Evolutionary conservation across 1,140 invertebrate genomes (phyloP), one percentile per base, ranked within the genome.

Genomic region (Galendromus occidentalis): DNA sequence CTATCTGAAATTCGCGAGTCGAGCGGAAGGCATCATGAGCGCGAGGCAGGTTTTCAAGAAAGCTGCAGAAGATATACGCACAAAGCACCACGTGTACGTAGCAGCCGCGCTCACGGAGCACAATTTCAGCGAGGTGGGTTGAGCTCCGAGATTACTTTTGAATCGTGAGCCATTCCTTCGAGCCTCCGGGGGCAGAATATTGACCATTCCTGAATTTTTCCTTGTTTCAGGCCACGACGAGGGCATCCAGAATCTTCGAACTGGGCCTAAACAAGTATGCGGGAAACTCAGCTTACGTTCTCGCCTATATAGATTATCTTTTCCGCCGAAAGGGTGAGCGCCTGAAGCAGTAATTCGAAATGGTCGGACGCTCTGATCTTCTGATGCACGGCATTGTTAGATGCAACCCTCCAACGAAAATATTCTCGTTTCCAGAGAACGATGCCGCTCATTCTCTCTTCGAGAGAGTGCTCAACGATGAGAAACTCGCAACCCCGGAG

Each of bases 101-200:
- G 86, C 92, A 0, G 93, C 94, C 14, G 92, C 94, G 0, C 78
- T 97, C 0, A 98, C 98, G 91, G 96, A 99, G 78, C 98, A 98
- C 76, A 98, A 97, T 73, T 98, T 93, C 74, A 96, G 88, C 64
- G 98, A 99, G 73, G 80, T 79, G 64, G 65, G 65, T 65, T n/a
- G n/a, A n/a, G n/a, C n/a, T 44, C 33, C 4, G 33, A 9, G 18
- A 63, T 7, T 2, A 65, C 4, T 6, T 44, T 5, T 9, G 2
- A 64, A 65, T 55, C 7, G 5, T 29, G 25, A n/a, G n/a, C n/a
- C n/a, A n/a, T n/a, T n/a, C n/a, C n/a, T n/a, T n/a, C n/a, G n/a
- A n/a, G n/a, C n/a, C n/a, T n/a, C n/a, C n/a, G n/a, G n/a, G n/a
- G n/a, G 22, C 22, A n/a, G n/a, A n/a, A n/a, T n/a, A n/a, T 42